Percentiles rank a stretch among this genome's conserved stretches.
Conservation (phyloP, 2,888 invertebrate genomes). For the Leucophenga montana region DNA sequence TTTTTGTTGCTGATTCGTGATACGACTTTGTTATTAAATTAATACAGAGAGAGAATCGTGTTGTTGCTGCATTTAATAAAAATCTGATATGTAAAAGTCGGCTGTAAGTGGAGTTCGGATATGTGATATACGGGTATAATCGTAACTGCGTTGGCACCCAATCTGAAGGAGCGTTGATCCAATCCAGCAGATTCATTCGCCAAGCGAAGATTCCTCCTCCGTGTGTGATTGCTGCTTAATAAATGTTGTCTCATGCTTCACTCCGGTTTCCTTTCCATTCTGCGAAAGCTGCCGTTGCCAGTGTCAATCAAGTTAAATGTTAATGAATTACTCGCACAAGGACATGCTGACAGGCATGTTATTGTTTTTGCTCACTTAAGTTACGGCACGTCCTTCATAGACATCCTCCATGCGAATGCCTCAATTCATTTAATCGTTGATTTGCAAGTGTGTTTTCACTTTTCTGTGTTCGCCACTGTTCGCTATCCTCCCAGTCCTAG, state of each 20-base stretch:
- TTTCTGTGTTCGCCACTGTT: too few species aligned
- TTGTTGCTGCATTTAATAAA: not conserved
- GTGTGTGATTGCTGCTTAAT: constrained; percentile 29
- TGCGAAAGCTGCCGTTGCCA: constrained; percentile 34
- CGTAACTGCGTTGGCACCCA: not conserved
- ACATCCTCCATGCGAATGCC: too few species aligned
- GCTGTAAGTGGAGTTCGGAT: not conserved
- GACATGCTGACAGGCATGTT: constrained; percentile 49
- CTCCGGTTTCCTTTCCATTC: constrained; percentile 20
- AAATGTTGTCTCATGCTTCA: constrained; percentile 24
- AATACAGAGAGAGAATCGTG: constrained; percentile 48
- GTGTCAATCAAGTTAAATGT: constrained; percentile 67
- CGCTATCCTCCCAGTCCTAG: too few species aligned
- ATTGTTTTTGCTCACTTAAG: constrained; percentile 41
- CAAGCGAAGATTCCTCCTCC: constrained; percentile 42
- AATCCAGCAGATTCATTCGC: not conserved
- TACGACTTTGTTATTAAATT: constrained; percentile 57
- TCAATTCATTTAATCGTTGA: too few species aligned
- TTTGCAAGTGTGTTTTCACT: too few species aligned
- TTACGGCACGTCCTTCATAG: not conserved
- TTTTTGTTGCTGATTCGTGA: constrained; percentile 12
- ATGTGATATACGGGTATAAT: not conserved
- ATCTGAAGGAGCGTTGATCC: too few species aligned
- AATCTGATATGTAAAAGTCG: not conserved
- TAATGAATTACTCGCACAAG: constrained; percentile 61